A percentile compares a stretch with the other conserved stretches of the same genome.
These are phyloP conservation scores for Rhinoraja longicauda DNA, from an alignment of 2,797 vertebrate genomes.

Conservation along the genomic window DNA sequence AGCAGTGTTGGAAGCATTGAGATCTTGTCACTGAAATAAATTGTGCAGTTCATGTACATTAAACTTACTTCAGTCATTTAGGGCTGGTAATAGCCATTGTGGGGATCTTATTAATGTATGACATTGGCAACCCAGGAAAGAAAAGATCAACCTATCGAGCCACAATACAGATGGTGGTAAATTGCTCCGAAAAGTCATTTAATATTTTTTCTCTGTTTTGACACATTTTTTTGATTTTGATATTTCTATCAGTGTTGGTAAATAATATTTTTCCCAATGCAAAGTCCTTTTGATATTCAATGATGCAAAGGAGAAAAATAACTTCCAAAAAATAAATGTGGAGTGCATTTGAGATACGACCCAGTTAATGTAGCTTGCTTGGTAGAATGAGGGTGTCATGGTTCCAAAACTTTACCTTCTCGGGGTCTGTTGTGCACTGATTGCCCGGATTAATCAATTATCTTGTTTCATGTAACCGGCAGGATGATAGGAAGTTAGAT, in stretches of 20 bases:
- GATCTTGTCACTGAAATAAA: not conserved
- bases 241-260: not conserved
- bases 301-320: not conserved
- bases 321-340: not conserved
- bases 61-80: too few relatives aligned
- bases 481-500: not conserved
- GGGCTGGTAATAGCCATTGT: not conserved
- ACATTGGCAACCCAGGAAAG: not conserved
- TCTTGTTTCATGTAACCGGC: not conserved
- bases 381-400: not conserved
- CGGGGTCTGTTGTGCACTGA: not conserved
- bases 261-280: not conserved
- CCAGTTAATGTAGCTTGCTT: not conserved
- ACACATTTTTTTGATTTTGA: not conserved
- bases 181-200: not conserved
- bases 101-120: not conserved
- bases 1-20: not conserved
- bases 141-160: not conserved
- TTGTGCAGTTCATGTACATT: not conserved
- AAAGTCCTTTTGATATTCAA: not conserved
- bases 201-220: not conserved
- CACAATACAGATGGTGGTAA: not conserved
- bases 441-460: not conserved
- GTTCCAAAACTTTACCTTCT: not conserved
- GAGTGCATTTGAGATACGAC: not conserved